These are phyloP conservation scores for Aeoliscus strigatus DNA, from an alignment of 2,797 vertebrate species.

Conservation along the genomic window DNA sequence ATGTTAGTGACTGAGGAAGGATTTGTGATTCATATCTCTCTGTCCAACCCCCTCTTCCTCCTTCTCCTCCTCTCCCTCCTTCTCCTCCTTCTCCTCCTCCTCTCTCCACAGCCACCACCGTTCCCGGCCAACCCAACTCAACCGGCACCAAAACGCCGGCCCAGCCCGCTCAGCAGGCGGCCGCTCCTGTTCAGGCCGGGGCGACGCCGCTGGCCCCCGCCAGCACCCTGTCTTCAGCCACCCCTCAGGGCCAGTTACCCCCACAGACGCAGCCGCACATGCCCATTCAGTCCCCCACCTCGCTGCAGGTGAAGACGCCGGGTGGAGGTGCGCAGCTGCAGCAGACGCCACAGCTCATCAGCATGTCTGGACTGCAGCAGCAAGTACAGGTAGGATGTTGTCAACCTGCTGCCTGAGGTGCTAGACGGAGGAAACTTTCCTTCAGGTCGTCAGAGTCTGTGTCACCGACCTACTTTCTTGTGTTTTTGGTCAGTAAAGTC, in stretches of 20 bases:
- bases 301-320: constrained; percentile 76
- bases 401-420: too few species aligned
- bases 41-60: too few species aligned
- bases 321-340: constrained; percentile 75
- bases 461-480: too few species aligned
- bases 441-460: too few species aligned
- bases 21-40: too few species aligned
- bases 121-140: constrained; percentile 56
- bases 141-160: constrained; percentile 67
- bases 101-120: constrained; percentile 36
- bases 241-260: constrained; percentile 82
- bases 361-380: constrained; percentile 84
- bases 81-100: background rate
- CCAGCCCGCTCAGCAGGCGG: constrained; percentile 69
- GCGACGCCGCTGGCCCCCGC: constrained; percentile 69
- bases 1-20: too few species aligned
- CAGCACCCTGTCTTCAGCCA: constrained; percentile 67
- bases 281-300: constrained; percentile 78
- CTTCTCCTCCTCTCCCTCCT: background rate
- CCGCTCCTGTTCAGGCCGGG: constrained; percentile 70
- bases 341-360: constrained; percentile 80
- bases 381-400: constrained; percentile 73
- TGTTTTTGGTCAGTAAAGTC: constrained; percentile 3
- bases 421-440: too few species aligned
- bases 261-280: constrained; percentile 77